Evolutionary conservation across 2,113 vertebrate genomes (phyloP).

Genomic region (Heterochromis multidens): DNA sequence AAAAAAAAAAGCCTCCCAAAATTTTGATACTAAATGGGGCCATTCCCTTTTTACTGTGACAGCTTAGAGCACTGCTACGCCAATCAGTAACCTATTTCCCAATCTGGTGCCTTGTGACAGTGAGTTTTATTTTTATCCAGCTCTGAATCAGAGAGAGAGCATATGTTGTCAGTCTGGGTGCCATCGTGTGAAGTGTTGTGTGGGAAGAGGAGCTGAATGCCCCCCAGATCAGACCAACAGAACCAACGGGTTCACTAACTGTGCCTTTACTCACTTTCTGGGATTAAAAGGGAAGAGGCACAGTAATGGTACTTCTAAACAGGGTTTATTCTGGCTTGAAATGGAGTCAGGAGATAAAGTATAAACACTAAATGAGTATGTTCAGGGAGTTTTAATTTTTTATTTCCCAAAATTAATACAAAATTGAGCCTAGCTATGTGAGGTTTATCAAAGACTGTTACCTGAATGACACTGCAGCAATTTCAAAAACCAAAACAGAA

Average conservation of each 20-base stretch:
- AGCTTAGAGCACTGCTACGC: constrained; percentile 53
- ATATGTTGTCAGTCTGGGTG: constrained; percentile 76
- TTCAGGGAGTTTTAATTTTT: neutral
- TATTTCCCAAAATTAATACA: neutral
- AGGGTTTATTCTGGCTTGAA: constrained; percentile 9
- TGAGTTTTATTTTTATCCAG: constrained; percentile 76
- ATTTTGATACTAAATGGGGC: constrained; percentile 53
- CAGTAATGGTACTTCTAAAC: constrained; percentile 7
- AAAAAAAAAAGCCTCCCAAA: neutral
- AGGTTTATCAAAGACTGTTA: neutral
- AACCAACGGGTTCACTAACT: constrained; percentile 54
- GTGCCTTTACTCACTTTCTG: constrained; percentile 44
- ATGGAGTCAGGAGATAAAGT: neutral
- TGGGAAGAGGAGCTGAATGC: constrained; percentile 59
- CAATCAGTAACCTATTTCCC: constrained; percentile 77
- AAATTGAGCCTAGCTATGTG: neutral
- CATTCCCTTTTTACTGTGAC: constrained; percentile 52
- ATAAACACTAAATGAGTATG: neutral
- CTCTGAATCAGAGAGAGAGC: constrained; percentile 70
- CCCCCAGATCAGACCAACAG: constrained; percentile 61
- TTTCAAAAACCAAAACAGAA: neutral
- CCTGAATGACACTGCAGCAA: neutral
- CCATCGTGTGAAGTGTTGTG: constrained; percentile 70
- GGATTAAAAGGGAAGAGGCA: constrained; percentile 18
- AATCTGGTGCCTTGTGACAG: constrained; percentile 77